A percentile compares a stretch with the other conserved stretches of the same genome.
These are phyloP conservation scores for Trachemys scripta DNA, from an alignment of 2,113 vertebrate genomes.

Conservation along the genomic window DNA sequence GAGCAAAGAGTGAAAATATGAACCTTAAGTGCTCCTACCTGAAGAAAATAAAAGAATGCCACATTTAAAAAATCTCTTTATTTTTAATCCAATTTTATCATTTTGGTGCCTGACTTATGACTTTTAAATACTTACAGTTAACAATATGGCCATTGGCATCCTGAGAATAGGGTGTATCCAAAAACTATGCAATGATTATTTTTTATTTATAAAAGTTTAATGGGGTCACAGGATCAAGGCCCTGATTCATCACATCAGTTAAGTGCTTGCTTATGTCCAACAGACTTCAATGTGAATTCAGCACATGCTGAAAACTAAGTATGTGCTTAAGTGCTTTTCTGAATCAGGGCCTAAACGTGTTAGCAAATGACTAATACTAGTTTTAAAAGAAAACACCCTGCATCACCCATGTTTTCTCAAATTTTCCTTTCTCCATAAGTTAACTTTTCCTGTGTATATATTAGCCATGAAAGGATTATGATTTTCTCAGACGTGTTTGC, in stretches of 20 bases:
- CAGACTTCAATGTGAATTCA: not conserved
- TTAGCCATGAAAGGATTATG: not conserved
- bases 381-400: not conserved
- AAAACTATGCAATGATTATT: not conserved
- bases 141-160: not conserved
- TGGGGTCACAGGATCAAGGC: not conserved
- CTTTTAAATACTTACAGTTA: not conserved
- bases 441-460: not conserved
- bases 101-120: not conserved
- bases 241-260: not conserved
- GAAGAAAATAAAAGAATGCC: fast-evolving
- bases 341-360: not conserved
- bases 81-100: not conserved
- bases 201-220: not conserved
- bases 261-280: not conserved
- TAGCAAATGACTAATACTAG: not conserved
- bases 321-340: not conserved
- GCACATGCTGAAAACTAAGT: not conserved
- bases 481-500: not conserved
- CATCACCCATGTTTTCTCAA: not conserved
- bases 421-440: not conserved
- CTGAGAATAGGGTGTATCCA: not conserved
- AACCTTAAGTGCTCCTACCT: fast-evolving
- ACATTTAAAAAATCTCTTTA: not conserved
- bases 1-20: not conserved